phyloP scores from a whole-genome alignment of 2,888 invertebrate species.

The Tiliacea aurago region DNA sequence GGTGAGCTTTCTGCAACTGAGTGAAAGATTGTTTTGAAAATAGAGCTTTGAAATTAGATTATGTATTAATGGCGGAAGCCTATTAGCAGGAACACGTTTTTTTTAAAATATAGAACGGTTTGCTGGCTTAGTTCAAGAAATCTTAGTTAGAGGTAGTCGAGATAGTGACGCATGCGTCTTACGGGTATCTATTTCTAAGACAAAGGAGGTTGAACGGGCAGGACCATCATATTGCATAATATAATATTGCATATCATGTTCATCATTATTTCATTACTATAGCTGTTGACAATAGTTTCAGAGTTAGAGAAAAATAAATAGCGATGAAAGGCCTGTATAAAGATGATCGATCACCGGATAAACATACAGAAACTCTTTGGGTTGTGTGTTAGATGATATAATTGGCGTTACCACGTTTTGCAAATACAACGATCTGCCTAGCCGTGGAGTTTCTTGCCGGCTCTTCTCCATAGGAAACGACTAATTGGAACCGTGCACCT shows the following conservation, averaged over 20 bases:
- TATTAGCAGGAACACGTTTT: background rate
- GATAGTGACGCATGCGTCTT: constrained; percentile 25
- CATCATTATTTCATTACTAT: background rate
- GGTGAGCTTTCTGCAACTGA: too few species aligned
- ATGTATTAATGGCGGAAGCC: constrained; percentile 12
- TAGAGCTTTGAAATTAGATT: constrained; percentile 54
- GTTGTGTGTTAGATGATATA: background rate
- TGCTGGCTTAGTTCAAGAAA: background rate
- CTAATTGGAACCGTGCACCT: too few species aligned
- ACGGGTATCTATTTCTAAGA: constrained; percentile 1
- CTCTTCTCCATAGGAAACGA: too few species aligned
- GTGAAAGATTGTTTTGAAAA: constrained; percentile 54
- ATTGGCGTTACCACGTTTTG: background rate
- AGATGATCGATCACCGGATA: background rate
- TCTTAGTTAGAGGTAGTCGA: background rate
- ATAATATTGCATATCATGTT: background rate
- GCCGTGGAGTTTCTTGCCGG: too few species aligned
- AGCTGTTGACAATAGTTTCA: background rate
- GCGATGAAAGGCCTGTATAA: background rate
- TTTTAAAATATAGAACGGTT: background rate
- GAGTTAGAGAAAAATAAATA: background rate
- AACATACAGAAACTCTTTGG: background rate
- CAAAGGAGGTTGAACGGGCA: constrained; percentile 27
- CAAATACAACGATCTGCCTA: background rate
- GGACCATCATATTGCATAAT: background rate